Percentiles rank a stretch among this genome's conserved stretches.
phyloP scores from a whole-genome alignment of 2,113 vertebrate genomes.

The Ictalurus furcatus region DNA sequence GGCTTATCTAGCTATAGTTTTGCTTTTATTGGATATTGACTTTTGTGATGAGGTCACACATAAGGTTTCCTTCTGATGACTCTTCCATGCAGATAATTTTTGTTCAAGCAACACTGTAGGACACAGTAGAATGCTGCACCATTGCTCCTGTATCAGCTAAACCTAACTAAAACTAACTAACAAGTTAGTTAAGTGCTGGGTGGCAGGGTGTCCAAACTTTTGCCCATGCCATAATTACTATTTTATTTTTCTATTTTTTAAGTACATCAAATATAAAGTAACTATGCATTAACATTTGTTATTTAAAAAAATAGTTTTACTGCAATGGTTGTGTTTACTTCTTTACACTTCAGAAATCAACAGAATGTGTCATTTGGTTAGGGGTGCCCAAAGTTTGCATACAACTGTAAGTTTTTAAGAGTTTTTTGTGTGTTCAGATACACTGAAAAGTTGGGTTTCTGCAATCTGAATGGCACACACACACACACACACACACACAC shows the following conservation, averaged over 20 bases:
- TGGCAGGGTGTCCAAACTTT: background rate
- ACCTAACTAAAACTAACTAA: too few relatives aligned
- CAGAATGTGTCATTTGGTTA: background rate
- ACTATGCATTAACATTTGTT: background rate
- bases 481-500: constrained; percentile 7
- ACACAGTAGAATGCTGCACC: too few relatives aligned
- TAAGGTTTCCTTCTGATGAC: too few relatives aligned
- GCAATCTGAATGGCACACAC: background rate
- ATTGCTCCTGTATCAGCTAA: background rate
- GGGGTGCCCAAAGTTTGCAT: background rate
- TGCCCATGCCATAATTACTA: background rate
- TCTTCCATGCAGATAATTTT: too few relatives aligned
- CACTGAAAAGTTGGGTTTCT: background rate
- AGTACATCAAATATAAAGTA: background rate
- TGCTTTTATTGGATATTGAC: too few relatives aligned
- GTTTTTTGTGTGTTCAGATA: background rate
- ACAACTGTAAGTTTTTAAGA: background rate
- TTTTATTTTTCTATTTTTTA: background rate
- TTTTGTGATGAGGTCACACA: too few relatives aligned
- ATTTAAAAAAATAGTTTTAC: background rate
- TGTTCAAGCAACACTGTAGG: too few relatives aligned
- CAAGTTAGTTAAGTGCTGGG: background rate
- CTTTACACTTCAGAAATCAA: background rate
- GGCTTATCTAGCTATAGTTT: too few relatives aligned
- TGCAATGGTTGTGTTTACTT: too few relatives aligned